Percentiles rank a stretch among this genome's conserved stretches.
phyloP scores from a whole-genome alignment of 2,888 invertebrate species.

The Macrophya annulata region DNA sequence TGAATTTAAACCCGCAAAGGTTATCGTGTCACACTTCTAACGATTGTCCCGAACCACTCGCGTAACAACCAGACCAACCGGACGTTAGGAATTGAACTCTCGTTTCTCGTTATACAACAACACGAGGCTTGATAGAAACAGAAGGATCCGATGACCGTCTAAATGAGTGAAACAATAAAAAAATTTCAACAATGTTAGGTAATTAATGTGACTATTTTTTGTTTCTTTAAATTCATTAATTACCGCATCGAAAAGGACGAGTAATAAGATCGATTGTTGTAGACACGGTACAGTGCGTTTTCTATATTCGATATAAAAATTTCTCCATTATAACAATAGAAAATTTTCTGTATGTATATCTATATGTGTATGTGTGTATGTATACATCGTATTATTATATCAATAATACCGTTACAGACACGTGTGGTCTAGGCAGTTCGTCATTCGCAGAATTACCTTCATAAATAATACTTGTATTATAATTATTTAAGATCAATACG shows the following conservation, averaged over 20 bases:
- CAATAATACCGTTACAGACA: slow-evolving; percentile 42
- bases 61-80: neutral
- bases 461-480: slow-evolving; percentile 39
- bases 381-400: slow-evolving; percentile 44
- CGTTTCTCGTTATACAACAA: neutral
- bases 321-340: neutral
- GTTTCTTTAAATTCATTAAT: neutral
- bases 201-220: neutral
- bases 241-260: neutral
- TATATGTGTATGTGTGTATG: neutral
- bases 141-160: neutral
- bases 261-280: slow-evolving; percentile 18
- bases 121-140: neutral
- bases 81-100: slow-evolving; percentile 20
- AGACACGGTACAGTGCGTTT: neutral
- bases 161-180: neutral
- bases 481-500: slow-evolving; percentile 44
- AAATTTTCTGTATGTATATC: neutral
- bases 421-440: slow-evolving; percentile 45
- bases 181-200: neutral
- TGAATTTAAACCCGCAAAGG: slow-evolving; percentile 5
- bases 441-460: slow-evolving; percentile 36
- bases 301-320: neutral
- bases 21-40: slow-evolving; percentile 14
- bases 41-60: neutral